phyloP scores from a whole-genome alignment of 2,113 vertebrate genomes.

The Psephotus haematonotus region DNA sequence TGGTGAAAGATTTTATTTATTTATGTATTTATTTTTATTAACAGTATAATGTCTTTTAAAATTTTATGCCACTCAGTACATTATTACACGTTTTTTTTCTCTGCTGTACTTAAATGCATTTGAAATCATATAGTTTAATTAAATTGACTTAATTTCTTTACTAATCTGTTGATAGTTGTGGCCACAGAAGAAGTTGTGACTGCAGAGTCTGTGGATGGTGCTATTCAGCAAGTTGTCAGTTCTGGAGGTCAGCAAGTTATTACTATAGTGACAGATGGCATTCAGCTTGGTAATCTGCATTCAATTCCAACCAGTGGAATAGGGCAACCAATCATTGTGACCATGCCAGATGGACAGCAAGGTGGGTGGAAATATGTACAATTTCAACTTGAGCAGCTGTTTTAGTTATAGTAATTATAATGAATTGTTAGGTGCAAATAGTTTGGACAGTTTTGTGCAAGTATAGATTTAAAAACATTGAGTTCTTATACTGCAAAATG shows the following conservation, averaged over 20 bases:
- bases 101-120: not conserved
- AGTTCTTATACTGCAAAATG: not conserved
- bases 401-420: not conserved
- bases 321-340: constrained; percentile 88
- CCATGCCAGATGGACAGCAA: constrained; percentile 91
- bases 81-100: not conserved
- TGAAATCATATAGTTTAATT: not conserved
- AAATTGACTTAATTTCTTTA: not conserved
- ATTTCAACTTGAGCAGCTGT: not conserved
- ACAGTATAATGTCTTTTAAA: not conserved
- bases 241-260: constrained; percentile 90
- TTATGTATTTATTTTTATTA: not conserved
- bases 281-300: constrained; percentile 87
- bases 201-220: constrained; percentile 87
- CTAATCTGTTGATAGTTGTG: constrained; percentile 75
- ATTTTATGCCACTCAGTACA: too few species aligned
- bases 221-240: constrained; percentile 89
- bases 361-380: constrained; percentile 64
- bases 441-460: not conserved
- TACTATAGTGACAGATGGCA: constrained; percentile 89
- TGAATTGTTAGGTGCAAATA: not conserved
- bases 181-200: constrained; percentile 88
- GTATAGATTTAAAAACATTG: not conserved
- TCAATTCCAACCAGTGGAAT: constrained; percentile 83
- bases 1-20: not conserved